A percentile compares a stretch with the other conserved stretches of the same genome.
Conservation (phyloP, 2,797 vertebrate species). For the Pangasius sanitwongsei region DNA sequence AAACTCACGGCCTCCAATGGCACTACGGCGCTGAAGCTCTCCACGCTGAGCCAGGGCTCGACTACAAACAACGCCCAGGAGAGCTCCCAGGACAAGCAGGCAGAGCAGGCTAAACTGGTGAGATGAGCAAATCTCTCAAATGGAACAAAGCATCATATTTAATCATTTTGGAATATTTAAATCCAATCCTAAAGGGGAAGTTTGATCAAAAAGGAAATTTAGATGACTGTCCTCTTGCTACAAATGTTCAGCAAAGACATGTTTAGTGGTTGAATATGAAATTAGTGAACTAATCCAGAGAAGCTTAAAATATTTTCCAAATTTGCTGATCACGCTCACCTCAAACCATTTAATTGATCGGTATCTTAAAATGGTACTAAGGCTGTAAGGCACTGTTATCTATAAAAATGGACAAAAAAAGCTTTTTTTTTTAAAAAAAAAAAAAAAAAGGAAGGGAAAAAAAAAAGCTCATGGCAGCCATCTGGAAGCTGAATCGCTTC, state of each 20-base stretch:
- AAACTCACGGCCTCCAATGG: conserved; percentile 82
- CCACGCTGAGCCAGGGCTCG: conserved; percentile 74
- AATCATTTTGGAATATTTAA: background rate
- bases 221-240: background rate
- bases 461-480: too few species aligned
- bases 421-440: too few species aligned
- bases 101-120: conserved; percentile 89
- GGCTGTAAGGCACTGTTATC: too few species aligned
- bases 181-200: background rate
- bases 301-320: too few species aligned
- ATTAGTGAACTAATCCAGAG: background rate
- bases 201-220: background rate
- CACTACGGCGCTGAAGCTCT: conserved; percentile 77
- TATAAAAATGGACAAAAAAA: too few species aligned
- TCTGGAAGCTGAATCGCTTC: too few species aligned
- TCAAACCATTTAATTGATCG: too few species aligned
- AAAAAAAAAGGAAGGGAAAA: too few species aligned
- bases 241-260: background rate
- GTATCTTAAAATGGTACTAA: background rate
- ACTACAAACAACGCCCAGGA: conserved; percentile 76
- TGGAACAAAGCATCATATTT: background rate
- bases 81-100: conserved; percentile 84
- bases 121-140: conserved; percentile 46
- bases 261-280: background rate
- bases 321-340: too few species aligned